A percentile compares a stretch with the other conserved stretches of the same genome.
Conservation (phyloP, 1,140 invertebrate genomes). For the Zaprionus vittiger region DNA sequence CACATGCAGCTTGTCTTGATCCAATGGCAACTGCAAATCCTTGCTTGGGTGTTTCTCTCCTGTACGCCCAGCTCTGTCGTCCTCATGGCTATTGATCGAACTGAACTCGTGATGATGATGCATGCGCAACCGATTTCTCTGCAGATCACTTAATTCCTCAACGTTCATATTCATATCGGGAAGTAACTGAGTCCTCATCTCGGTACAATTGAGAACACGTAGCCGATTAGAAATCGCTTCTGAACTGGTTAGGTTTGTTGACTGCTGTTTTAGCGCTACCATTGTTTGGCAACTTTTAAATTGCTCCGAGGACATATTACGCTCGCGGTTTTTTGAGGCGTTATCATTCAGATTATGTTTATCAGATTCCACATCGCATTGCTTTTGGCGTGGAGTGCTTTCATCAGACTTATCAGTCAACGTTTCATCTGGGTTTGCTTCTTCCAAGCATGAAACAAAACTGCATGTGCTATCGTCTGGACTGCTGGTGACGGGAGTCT, state of each 20-base stretch:
- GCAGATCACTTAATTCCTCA: constrained; percentile 58
- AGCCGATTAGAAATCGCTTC: constrained; percentile 83
- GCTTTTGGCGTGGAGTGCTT: not conserved
- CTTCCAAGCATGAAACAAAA: constrained; percentile 57
- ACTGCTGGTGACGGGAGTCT: constrained; percentile 11
- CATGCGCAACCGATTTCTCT: constrained; percentile 72
- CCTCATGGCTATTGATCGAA: constrained; percentile 37
- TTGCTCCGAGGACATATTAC: constrained; percentile 55
- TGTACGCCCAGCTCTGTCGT: not conserved
- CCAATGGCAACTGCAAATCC: constrained; percentile 32
- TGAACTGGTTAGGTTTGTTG: constrained; percentile 33
- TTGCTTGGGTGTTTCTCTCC: constrained; percentile 5
- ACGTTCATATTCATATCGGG: constrained; percentile 74
- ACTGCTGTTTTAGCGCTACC: constrained; percentile 33
- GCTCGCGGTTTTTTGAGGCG: constrained; percentile 45
- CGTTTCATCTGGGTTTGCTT: not conserved
- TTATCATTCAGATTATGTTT: constrained; percentile 51
- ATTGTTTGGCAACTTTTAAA: constrained; percentile 47
- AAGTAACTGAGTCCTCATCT: constrained; percentile 19
- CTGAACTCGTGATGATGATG: constrained; percentile 65
- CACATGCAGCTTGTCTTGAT: constrained; percentile 33
- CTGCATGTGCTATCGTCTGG: constrained; percentile 55
- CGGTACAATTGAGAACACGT: constrained; percentile 66
- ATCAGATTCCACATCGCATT: constrained; percentile 34
- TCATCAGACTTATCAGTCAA: not conserved